These are phyloP conservation scores for Microplitis mediator DNA, from an alignment of 1,140 invertebrate species.

Conservation along the genomic window DNA sequence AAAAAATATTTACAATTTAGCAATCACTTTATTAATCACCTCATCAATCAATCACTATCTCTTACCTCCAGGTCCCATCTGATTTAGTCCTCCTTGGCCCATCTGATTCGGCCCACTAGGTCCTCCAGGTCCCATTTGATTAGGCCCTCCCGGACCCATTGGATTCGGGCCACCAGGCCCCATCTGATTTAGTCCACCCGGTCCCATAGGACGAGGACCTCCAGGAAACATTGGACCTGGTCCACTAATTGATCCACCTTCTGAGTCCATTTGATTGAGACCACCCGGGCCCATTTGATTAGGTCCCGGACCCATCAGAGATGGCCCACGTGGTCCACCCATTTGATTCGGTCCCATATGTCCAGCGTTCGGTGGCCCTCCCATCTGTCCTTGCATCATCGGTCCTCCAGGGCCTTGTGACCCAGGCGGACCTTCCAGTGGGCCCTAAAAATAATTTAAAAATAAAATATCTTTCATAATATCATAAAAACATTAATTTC, in stretches of 20 bases:
- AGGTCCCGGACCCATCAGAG: neutral
- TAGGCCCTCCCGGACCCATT: neutral
- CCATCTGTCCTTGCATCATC: slow-evolving; percentile 24
- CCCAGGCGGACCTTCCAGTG: slow-evolving; percentile 41
- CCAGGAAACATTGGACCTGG: slow-evolving; percentile 46
- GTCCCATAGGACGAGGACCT: slow-evolving; percentile 46
- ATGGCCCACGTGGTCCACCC: slow-evolving; percentile 11
- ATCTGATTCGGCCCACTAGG: slow-evolving; percentile 12
- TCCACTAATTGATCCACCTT: no score
- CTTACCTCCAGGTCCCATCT: slow-evolving; percentile 40
- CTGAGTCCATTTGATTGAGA: no score
- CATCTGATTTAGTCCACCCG: slow-evolving; percentile 39
- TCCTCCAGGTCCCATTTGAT: slow-evolving; percentile 42
- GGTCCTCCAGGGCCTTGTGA: slow-evolving; percentile 38
- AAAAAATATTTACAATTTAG: no score
- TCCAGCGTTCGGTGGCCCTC: slow-evolving; percentile 24
- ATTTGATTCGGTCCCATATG: slow-evolving; percentile 22
- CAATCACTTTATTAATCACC: no score
- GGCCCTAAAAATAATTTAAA: slow-evolving; percentile 39
- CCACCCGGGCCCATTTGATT: no score
- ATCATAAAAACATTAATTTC: no score
- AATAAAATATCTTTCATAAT: no score
- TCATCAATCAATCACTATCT: no score
- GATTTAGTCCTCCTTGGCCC: slow-evolving; percentile 2
- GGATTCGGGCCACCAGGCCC: slow-evolving; percentile 13